Percentiles rank a stretch among this genome's conserved stretches.
These are phyloP conservation scores for Micronycteris hirsuta DNA, from an alignment of 2,113 vertebrate genomes.

Conservation along the genomic window DNA sequence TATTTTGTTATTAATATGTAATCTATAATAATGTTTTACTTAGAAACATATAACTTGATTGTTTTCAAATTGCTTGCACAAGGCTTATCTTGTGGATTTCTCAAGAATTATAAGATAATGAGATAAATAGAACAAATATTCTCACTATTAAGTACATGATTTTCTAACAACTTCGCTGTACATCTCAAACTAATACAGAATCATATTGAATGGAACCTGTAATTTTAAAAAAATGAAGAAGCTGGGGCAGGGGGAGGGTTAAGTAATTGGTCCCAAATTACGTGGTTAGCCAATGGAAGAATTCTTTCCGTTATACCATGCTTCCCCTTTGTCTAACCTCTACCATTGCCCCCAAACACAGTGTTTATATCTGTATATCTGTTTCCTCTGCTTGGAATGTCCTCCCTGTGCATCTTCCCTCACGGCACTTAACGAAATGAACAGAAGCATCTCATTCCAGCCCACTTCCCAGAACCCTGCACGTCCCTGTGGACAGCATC, in stretches of 20 bases:
- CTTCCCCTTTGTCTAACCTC: not conserved
- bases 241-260: not conserved
- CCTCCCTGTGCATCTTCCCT: accelerated
- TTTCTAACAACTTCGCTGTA: not conserved
- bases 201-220: not conserved
- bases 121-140: not conserved
- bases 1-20: not conserved
- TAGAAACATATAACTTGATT: not conserved
- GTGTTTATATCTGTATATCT: no score
- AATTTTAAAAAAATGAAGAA: not conserved
- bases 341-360: not conserved
- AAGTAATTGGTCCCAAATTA: not conserved
- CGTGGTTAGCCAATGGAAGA: not conserved
- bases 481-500: accelerated
- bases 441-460: no score
- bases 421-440: accelerated
- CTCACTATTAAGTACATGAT: not conserved
- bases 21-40: not conserved
- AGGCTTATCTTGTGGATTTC: not conserved
- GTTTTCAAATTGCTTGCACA: not conserved
- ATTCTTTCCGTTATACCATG: not conserved
- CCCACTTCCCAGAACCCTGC: accelerated
- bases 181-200: not conserved
- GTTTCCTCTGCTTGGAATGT: not conserved
- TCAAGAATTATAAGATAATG: not conserved